Evolutionary conservation across 2,113 vertebrate species (phyloP), one percentile per base, ranked within the genome.

Genomic region (Suricata suricatta): DNA sequence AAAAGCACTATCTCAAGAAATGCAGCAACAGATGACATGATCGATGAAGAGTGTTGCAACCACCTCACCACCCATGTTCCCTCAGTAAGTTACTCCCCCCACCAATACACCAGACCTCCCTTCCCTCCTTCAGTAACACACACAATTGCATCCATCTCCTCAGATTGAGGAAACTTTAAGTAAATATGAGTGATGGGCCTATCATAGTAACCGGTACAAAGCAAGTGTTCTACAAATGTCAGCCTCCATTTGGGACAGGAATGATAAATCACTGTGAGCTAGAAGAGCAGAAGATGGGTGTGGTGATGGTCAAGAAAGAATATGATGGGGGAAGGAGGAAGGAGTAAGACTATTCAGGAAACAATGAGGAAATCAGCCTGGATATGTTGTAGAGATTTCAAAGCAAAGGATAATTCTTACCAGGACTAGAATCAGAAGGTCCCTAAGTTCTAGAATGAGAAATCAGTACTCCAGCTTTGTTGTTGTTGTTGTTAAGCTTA

Each of bases 1-100:
- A 81, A 93, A 90, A 90, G 69, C 29, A 33, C n/a, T 44, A 31
- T 29, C 33, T 88, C 52, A 97, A 85, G 76, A 90, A 64, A 63
- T 33, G 10, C 19, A 91, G 85, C 74, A 85, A 72, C 19, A 13
- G 88, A 27, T 60, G 33, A 60, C 7, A 44, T 5, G 11, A 44
- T 21, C 38, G 31, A 66, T 11, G 35, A 5, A 35, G 60, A 85
- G 21, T 15, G 57, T 57, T 16, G 25, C 14, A 84, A 33, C 52
- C 33, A 7, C 21, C 35, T 41, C 60, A 50, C 33, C 35, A 35
- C 31, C 71, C 21, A 4, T 8, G 47, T 12, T 7, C 27, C 64
- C n/a, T 5, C 1, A 27, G 19, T 38, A 90, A 29, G 15, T 54
- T 21, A 29, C 47, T 89, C 63, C 27, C 33, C 6, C 47, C 19